A percentile compares a stretch with the other conserved stretches of the same genome.
Conservation (phyloP, 1,140 invertebrate species). For the Papilio xuthus region DNA sequence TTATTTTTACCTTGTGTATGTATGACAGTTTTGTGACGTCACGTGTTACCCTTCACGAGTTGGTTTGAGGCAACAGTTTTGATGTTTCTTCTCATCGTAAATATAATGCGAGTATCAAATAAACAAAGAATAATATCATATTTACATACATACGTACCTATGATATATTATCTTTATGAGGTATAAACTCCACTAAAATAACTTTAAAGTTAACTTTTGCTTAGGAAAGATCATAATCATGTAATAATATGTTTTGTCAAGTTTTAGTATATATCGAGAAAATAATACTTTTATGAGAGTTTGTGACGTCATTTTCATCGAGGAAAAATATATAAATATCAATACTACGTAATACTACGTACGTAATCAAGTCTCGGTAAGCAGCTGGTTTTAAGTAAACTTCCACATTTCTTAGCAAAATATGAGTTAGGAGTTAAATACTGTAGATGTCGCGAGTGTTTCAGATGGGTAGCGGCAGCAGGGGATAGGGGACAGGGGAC, state of each 20-base stretch:
- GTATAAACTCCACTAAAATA: not conserved
- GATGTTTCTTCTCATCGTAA: constrained; percentile 1
- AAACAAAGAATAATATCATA: not conserved
- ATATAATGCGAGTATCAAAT: constrained; percentile 13
- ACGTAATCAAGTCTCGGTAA: not conserved
- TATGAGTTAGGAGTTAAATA: not conserved
- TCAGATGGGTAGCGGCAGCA: not conserved
- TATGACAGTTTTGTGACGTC: not conserved
- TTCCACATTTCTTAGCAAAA: not conserved
- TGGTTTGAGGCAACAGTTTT: not conserved
- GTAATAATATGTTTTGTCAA: too few species aligned
- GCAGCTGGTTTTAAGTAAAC: not conserved
- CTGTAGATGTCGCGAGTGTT: not conserved
- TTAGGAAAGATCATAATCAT: too few species aligned
- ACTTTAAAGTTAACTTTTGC: not conserved
- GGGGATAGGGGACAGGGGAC: not conserved
- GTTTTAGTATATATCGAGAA: too few species aligned
- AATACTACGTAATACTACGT: not conserved
- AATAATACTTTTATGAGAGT: too few species aligned
- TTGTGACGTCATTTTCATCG: too few species aligned
- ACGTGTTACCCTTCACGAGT: not conserved
- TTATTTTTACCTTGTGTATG: not conserved
- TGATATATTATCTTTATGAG: too few species aligned
- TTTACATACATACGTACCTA: too few species aligned
- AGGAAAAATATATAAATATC: not conserved